Evolutionary conservation across 2,113 vertebrate species (phyloP).

Genomic region (Phoxinus phoxinus): DNA sequence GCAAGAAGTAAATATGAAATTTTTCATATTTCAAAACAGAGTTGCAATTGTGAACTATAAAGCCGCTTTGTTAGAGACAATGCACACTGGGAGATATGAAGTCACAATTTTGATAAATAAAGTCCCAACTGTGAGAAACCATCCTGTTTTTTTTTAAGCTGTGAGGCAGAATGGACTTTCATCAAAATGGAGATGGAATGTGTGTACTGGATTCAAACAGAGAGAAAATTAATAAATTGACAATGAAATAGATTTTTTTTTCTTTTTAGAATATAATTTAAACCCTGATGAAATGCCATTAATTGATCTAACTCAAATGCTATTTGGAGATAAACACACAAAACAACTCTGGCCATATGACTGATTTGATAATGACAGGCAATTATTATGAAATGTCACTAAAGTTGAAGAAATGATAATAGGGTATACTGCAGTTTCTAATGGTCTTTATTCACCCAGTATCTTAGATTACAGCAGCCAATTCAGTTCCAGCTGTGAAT

Average conservation of each 20-base stretch:
- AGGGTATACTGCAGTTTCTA: background rate
- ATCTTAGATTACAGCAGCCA: background rate
- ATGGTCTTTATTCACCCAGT: background rate
- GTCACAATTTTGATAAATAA: background rate
- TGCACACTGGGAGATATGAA: too few species aligned
- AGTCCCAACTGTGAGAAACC: background rate
- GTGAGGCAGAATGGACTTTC: background rate
- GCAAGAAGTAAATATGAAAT: background rate
- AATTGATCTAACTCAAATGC: background rate
- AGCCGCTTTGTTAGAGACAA: background rate
- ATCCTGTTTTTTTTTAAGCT: too few species aligned
- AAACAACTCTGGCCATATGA: background rate
- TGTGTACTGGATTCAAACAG: too few species aligned
- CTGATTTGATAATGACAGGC: background rate
- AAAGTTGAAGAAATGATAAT: background rate
- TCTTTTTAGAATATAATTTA: background rate
- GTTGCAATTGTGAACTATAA: background rate
- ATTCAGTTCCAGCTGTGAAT: slow-evolving; percentile 20
- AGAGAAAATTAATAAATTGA: background rate
- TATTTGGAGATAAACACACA: background rate
- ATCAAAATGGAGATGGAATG: background rate
- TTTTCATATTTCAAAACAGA: too few species aligned
- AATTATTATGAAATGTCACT: background rate
- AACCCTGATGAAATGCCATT: background rate
- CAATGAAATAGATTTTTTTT: background rate